Conservation (phyloP, 2,797 vertebrate genomes). For the Thamnophis elegans region DNA sequence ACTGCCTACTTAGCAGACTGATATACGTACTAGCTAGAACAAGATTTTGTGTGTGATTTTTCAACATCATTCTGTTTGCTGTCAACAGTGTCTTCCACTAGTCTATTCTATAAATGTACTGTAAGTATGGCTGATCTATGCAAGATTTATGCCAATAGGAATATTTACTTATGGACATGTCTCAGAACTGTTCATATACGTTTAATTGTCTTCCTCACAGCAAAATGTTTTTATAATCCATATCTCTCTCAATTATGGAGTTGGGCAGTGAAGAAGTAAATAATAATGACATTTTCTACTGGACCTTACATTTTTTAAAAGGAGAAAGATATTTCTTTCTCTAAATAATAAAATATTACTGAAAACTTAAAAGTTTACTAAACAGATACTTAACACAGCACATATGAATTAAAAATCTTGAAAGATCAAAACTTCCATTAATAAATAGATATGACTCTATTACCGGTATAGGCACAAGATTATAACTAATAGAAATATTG, state of each 20-base stretch:
- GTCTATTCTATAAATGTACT: conserved; percentile 28
- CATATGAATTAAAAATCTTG: neutral
- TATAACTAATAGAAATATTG: neutral
- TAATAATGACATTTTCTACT: neutral
- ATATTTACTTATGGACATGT: neutral
- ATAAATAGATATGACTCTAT: neutral
- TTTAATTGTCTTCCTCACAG: neutral
- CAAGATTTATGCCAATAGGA: neutral
- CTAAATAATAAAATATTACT: neutral
- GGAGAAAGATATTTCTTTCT: neutral
- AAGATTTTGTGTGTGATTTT: conserved; percentile 53
- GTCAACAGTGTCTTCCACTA: conserved; percentile 34
- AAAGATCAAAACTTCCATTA: neutral
- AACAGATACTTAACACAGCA: neutral
- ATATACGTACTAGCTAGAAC: conserved; percentile 43
- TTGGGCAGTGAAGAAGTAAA: neutral
- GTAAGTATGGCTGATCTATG: neutral
- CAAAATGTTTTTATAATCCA: neutral
- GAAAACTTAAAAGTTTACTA: neutral
- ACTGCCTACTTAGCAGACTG: conserved; percentile 24
- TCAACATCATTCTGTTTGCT: conserved; percentile 55
- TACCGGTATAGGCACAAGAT: neutral
- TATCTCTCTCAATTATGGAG: neutral
- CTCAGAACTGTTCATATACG: neutral
- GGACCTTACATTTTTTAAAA: neutral